Evolutionary conservation across 2,797 vertebrate species (phyloP), one percentile per base, ranked within the genome.

Genomic region (Notamacropus eugenii): DNA sequence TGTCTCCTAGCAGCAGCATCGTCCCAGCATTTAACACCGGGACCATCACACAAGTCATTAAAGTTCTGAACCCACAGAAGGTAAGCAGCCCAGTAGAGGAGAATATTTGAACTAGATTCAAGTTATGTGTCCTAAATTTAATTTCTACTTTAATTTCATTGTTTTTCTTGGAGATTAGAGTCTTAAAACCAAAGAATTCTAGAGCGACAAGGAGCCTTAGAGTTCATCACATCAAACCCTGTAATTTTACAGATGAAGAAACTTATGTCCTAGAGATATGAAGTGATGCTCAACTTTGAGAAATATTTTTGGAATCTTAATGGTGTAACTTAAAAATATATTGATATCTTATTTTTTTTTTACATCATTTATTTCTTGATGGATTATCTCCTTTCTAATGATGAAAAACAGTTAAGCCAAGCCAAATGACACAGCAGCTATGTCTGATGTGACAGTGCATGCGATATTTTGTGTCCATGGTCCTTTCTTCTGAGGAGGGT

Each of bases 31-130:
- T 99, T 98, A 99, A 99, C 98, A 99, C 99, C 95, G 99, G 99
- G 98, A 99, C 99, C 91, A 99, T 99, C 98, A 99, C 99, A 94
- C 99, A 99, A 98, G 99, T 99, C 99, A 99, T 99, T 98, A 99
- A 99, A 99, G 99, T 99, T 96, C 99, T 99, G 98, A 99, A 99
- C 98, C 99, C 99, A 98, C 99, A 99, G 98, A 99, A 99, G 99
- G 99, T 99, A 98, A 99, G 98, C 96, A 96, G 27, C 55, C 93
- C 29, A 50, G 93, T 96, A 90, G n/a, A 95, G 96, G 52, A 59
- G 8, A 94, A 5, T 93, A 55, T 90, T 82, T 96, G 31, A 95
- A 34, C 27, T 56, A 90, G 29, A 1, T 59, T 0, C 92, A 90
- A 96, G 19, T 87, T 34, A 22, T 93, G 31, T 87, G 95, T 95